Conservation (phyloP, 2,797 vertebrate species). For the Bucorvus abyssinicus region DNA sequence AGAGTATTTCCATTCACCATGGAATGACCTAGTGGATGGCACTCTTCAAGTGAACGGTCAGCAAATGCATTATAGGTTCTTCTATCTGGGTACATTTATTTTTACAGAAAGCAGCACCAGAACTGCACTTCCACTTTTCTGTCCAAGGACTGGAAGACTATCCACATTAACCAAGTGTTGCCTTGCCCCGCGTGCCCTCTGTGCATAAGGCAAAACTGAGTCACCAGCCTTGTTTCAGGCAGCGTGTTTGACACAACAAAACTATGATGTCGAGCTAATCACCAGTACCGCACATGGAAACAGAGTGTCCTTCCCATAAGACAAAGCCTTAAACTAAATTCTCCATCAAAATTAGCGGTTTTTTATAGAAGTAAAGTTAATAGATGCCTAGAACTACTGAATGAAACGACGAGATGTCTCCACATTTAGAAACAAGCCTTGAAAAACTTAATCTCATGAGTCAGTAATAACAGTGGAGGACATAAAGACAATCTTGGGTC, state of each 20-base stretch:
- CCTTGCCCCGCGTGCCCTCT: not conserved
- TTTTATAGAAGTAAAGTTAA: conserved; percentile 13
- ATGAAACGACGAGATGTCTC: not conserved
- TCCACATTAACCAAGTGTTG: not conserved
- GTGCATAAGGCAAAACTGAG: conserved; percentile 34
- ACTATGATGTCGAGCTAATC: conserved; percentile 8
- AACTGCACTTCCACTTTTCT: conserved; percentile 21
- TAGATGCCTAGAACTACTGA: not conserved
- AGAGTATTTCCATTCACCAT: conserved; percentile 17
- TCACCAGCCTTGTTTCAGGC: conserved; percentile 25
- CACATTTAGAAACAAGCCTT: conserved; percentile 22
- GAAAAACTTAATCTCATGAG: conserved; percentile 52
- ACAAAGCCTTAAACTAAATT: not conserved
- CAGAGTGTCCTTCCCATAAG: not conserved
- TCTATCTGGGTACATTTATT: conserved; percentile 18
- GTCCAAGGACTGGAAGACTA: conserved; percentile 4
- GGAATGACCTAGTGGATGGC: conserved; percentile 18
- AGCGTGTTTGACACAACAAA: not conserved
- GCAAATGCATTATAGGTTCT: conserved; percentile 11
- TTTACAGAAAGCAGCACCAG: conserved; percentile 32
- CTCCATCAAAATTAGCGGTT: not conserved
- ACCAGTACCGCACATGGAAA: not conserved
- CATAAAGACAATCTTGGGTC: not conserved
- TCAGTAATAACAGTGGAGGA: conserved; percentile 47
- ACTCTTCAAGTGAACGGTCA: conserved; percentile 17